Evolutionary conservation across 2,888 invertebrate species (phyloP).

Genomic region (Tachina grossa): DNA sequence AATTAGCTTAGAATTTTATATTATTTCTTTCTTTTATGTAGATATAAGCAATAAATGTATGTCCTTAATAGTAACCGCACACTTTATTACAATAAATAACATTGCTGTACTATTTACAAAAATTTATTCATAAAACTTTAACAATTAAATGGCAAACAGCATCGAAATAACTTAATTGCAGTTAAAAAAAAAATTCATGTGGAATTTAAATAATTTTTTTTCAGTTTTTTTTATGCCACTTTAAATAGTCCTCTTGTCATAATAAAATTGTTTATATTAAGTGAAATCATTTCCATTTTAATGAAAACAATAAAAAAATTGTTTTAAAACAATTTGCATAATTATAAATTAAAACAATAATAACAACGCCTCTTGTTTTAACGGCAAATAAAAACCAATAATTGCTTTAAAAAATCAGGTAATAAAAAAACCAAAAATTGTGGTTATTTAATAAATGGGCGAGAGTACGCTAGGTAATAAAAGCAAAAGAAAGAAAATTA

Average conservation of each 20-base stretch:
- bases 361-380: conserved; percentile 58
- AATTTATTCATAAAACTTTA: conserved; percentile 35
- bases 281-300: conserved; percentile 34
- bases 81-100: background rate
- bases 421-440: conserved; percentile 66
- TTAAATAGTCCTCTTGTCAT: conserved; percentile 48
- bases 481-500: conserved; percentile 18
- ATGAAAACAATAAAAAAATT: conserved; percentile 26
- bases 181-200: background rate
- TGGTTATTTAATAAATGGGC: conserved; percentile 53
- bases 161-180: conserved; percentile 2
- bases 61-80: background rate
- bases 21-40: background rate
- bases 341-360: conserved; percentile 65
- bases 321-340: conserved; percentile 67
- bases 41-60: background rate
- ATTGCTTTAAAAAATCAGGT: conserved; percentile 60
- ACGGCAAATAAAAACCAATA: conserved; percentile 61
- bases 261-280: conserved; percentile 31
- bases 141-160: background rate
- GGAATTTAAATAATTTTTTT: background rate
- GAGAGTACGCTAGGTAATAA: background rate
- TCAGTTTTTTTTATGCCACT: background rate
- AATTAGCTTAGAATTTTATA: background rate
- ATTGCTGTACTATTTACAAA: background rate